Conservation (phyloP, 2,113 vertebrate species). For the Clarias gariepinus region DNA sequence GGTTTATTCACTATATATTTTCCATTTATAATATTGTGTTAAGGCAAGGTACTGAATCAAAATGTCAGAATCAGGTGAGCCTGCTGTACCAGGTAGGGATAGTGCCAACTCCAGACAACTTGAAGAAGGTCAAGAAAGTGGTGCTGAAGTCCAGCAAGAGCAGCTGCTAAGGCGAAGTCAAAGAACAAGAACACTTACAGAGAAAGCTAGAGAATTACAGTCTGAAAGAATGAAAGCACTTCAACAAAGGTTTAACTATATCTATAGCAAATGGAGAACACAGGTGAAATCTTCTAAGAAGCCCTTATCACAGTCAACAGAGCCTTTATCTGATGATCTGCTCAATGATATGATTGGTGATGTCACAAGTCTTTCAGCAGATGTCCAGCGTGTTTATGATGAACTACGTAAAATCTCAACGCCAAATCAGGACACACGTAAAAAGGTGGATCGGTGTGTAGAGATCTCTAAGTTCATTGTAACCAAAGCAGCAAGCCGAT, state of each 20-base stretch:
- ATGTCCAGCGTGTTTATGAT: conserved; percentile 34
- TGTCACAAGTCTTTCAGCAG: conserved; percentile 18
- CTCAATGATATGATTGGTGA: conserved; percentile 44
- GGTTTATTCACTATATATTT: background rate
- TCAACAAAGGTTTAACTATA: conserved; percentile 32
- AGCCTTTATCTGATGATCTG: conserved; percentile 23
- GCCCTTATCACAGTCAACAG: conserved; percentile 30
- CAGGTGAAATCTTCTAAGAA: conserved; percentile 27
- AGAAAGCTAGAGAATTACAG: conserved; percentile 31
- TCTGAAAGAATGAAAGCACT: conserved; percentile 9
- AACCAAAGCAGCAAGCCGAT: too few species aligned
- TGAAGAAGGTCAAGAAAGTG: background rate
- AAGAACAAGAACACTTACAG: conserved; percentile 4
- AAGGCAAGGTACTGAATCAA: background rate
- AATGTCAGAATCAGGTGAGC: background rate
- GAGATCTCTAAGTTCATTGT: too few species aligned
- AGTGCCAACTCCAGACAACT: background rate
- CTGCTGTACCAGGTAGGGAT: background rate
- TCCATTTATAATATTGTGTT: background rate
- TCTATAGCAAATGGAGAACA: conserved; percentile 38
- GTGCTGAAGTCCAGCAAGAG: background rate
- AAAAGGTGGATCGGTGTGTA: too few species aligned
- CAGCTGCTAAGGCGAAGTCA: background rate
- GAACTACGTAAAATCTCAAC: conserved; percentile 10
- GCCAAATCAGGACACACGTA: too few species aligned